A percentile compares a stretch with the other conserved stretches of the same genome.
Evolutionary conservation across 2,888 invertebrate genomes (phyloP).

Genomic region (Mylabris sibirica): DNA sequence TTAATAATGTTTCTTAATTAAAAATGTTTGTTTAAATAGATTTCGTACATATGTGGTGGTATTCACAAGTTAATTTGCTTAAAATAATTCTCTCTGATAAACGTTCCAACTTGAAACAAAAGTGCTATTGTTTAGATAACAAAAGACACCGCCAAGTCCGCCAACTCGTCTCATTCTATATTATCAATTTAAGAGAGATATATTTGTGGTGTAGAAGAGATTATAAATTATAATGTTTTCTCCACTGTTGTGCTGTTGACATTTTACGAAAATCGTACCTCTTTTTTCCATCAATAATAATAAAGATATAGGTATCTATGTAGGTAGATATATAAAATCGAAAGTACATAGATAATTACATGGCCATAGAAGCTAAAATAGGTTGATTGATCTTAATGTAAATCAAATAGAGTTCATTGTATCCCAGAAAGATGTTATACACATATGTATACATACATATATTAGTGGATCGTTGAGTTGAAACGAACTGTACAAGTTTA

Average conservation of each 20-base stretch:
- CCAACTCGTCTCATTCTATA: slow-evolving; percentile 3
- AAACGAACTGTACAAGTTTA: neutral
- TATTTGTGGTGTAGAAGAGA: neutral
- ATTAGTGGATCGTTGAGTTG: neutral
- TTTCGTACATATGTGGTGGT: neutral
- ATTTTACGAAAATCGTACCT: neutral
- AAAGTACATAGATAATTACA: slow-evolving; percentile 2
- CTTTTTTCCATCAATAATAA: neutral
- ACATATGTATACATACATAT: no score
- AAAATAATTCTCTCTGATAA: slow-evolving; percentile 22
- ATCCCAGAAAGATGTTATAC: neutral
- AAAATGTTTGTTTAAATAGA: neutral
- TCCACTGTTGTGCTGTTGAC: neutral
- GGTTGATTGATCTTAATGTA: neutral
- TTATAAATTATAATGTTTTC: slow-evolving; percentile 4
- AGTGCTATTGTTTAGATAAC: slow-evolving; percentile 19
- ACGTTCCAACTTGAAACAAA: slow-evolving; percentile 19
- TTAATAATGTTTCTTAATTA: neutral
- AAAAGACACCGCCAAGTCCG: slow-evolving; percentile 13
- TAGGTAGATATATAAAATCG: neutral
- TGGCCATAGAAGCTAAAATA: neutral
- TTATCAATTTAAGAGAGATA: neutral
- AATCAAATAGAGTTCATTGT: neutral
- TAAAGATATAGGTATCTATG: neutral
- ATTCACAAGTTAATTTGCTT: slow-evolving; percentile 19